These are phyloP conservation scores for Aix galericulata DNA, from an alignment of 2,113 vertebrate species.

Conservation along the genomic window DNA sequence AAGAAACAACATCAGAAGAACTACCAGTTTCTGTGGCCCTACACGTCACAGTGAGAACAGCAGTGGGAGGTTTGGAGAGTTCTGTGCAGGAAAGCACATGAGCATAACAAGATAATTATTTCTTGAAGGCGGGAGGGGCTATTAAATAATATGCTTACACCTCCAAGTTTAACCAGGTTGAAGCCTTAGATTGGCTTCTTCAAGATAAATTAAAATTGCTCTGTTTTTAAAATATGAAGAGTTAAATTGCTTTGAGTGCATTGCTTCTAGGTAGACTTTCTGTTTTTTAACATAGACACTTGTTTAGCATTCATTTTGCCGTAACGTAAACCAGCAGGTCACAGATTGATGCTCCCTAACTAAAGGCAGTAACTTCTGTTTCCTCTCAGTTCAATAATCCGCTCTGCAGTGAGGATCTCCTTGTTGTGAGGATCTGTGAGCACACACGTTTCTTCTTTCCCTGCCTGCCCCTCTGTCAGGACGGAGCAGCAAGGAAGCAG, in stretches of 20 bases:
- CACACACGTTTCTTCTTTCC: neutral
- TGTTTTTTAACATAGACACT: neutral
- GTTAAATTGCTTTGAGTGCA: neutral
- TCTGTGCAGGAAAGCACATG: neutral
- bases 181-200: neutral
- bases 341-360: neutral
- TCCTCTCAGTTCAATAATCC: neutral
- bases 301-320: neutral
- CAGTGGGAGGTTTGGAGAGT: neutral
- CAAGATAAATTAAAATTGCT: neutral
- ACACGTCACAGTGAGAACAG: neutral
- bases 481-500: neutral
- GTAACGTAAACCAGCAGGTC: neutral
- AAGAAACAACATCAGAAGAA: neutral
- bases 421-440: neutral
- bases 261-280: neutral
- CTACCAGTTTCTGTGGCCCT: neutral
- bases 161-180: neutral
- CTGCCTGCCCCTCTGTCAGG: neutral
- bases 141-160: neutral
- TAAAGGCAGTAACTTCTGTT: neutral
- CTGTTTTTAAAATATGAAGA: neutral
- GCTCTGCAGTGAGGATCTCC: neutral
- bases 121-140: neutral
- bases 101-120: neutral